Evolutionary conservation across 2,888 invertebrate genomes (phyloP).

Genomic region (Acholoe squamosa): DNA sequence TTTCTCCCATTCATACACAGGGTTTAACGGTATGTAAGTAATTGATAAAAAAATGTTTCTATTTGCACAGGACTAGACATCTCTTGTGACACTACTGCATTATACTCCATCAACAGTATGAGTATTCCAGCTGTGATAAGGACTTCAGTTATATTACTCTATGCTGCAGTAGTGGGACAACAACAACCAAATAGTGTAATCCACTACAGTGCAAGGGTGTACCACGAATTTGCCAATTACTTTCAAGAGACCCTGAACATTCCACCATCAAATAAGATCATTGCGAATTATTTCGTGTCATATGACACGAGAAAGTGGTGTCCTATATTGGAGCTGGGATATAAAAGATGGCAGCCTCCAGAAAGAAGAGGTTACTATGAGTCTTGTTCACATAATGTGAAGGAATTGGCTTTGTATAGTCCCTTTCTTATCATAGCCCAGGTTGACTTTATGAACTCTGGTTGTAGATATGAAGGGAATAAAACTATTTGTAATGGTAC

Average conservation of each 20-base stretch:
- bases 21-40: too few species aligned
- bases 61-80: too few species aligned
- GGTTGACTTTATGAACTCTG: background rate
- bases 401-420: background rate
- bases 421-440: background rate
- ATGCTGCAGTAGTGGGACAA: too few species aligned
- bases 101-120: too few species aligned
- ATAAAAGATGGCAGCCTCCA: background rate
- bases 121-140: too few species aligned
- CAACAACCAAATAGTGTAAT: too few species aligned
- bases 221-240: background rate
- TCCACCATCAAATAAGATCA: background rate
- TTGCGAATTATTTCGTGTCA: background rate
- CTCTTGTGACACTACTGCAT: too few species aligned
- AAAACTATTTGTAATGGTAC: background rate
- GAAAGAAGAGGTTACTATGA: background rate
- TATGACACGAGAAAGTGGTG: background rate
- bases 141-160: too few species aligned
- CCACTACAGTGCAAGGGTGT: too few species aligned
- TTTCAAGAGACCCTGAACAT: background rate
- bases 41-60: too few species aligned
- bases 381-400: background rate
- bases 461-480: background rate
- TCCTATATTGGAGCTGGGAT: background rate
- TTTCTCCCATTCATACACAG: too few species aligned